Evolutionary conservation across 2,888 invertebrate species (phyloP), one percentile per base, ranked within the genome.

Genomic region (Dione juno): DNA sequence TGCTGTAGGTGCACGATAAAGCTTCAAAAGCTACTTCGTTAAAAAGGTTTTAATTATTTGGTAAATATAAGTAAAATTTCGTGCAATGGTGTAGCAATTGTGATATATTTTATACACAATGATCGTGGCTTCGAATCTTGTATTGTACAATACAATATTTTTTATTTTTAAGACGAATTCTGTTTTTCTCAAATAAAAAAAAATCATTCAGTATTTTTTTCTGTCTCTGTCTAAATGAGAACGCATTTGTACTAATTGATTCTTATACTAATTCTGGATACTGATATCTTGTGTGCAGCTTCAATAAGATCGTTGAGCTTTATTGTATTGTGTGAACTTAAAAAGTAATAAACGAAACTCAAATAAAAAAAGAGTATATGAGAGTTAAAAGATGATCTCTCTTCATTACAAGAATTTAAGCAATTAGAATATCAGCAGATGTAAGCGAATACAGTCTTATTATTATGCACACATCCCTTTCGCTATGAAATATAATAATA

Each of bases 11-110:
- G 45, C 35, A 16, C 45, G 45, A 43, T 61, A 61, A 61, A 61
- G 28, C 28, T 61, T 45, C 45, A 61, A 61, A 61, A 61, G 61
- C 43, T 8, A 43, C 45, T 61, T 35, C 28, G 43, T 57, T 57
- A 57, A 57, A 37, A 37, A 37, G 54, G n/a, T 16, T 54, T 57
- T 57, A 57, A 37, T 57, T 57, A 57, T 35, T n/a, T 37, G 54
- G 9, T 35, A 16, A 14, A 57, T 37, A 37, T 16, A 57, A 57
- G 37, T 57, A 5, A 57, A 57, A 57, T n/a, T 54, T 54, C 9
- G 14, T 14, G 19, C 8, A 13, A 9, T n/a, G 2, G 45, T 8
- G n/a, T 14, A 45, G 43, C 43, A 43, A 13, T n/a, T 45, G 45
- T 45, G 45, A 45, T n/a, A 48, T 14, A 9, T 48, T 48, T 48